phyloP scores from a whole-genome alignment of 2,113 vertebrate genomes.

The Xerus inauris region DNA sequence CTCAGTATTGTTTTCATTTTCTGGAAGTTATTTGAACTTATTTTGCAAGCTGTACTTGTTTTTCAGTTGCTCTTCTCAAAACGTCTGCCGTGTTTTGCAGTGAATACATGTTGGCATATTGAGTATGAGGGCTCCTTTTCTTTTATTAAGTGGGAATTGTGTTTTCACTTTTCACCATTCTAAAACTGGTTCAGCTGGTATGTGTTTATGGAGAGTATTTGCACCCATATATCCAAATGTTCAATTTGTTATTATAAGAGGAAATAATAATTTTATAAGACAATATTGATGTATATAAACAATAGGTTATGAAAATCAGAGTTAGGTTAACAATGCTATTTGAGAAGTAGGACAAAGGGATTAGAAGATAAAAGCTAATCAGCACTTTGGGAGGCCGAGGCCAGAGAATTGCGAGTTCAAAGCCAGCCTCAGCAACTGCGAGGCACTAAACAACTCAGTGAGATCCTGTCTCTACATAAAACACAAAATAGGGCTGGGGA shows the following conservation, averaged over 20 bases:
- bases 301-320: background rate
- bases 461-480: too few relatives aligned
- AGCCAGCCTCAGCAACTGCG: too few relatives aligned
- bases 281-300: background rate
- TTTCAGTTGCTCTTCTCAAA: background rate
- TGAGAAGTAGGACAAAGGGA: conserved; percentile 12
- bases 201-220: background rate
- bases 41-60: background rate
- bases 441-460: too few relatives aligned
- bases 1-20: background rate
- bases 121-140: background rate
- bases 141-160: background rate
- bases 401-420: too few relatives aligned
- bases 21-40: background rate
- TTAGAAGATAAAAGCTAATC: conserved; percentile 40
- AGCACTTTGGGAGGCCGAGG: too few relatives aligned
- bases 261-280: conserved; percentile 16
- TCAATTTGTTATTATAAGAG: background rate
- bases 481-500: too few relatives aligned
- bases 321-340: conserved; percentile 11
- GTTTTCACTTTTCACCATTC: background rate
- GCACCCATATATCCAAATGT: background rate
- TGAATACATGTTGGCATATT: background rate
- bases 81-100: background rate
- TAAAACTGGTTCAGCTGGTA: background rate